Evolutionary conservation across 2,797 vertebrate species (phyloP), one percentile per base, ranked within the genome.

Genomic region (Chelon auratus): DNA sequence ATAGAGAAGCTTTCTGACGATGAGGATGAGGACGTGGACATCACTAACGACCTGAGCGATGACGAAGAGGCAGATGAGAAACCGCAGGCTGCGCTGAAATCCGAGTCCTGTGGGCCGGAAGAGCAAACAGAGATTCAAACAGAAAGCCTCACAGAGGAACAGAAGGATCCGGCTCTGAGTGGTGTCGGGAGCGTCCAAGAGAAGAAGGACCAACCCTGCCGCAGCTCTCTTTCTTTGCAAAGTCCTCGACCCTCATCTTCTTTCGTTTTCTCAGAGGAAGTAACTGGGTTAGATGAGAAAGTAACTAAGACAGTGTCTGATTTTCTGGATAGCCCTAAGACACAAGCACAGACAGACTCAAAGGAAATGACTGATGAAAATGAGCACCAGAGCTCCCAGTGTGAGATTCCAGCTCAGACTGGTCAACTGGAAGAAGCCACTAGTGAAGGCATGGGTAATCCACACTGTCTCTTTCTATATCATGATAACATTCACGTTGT

Each of bases 21-120:
- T 20, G 97, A 99, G 88, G 88, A 98, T 12, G 96, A 99, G 87
- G 94, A 99, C 15, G 96, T 99, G 17, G 97, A 99, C 82, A 98
- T 99, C 88, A 99, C 97, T 0, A 97, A 99, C 67, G 97, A 96
- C 59, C 43, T 93, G 71, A 95, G 95, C 63, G 95, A 90, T 0
- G 86, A 89, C 8, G 77, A 64, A 55, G 72, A 56, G 8, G 20
- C 40, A 20, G 64, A 58, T 5, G 24, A 74, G 4, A 81, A 88
- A 73, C 42, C 3, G 0, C 74, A 56, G 26, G 30, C n/a, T 14
- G 57, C 9, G n/a, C 1, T 64, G 22, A 73, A 77, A 52, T 13
- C 43, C n/a, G 80, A 83, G 22, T 7, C 37, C 24, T 58, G 15
- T 22, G 54, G 59, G 6, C 12, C 43, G 5, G 72, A 82, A 47